A percentile compares a stretch with the other conserved stretches of the same genome.
Conservation (phyloP, 2,797 vertebrate species). For the Smutsia temminckii region DNA sequence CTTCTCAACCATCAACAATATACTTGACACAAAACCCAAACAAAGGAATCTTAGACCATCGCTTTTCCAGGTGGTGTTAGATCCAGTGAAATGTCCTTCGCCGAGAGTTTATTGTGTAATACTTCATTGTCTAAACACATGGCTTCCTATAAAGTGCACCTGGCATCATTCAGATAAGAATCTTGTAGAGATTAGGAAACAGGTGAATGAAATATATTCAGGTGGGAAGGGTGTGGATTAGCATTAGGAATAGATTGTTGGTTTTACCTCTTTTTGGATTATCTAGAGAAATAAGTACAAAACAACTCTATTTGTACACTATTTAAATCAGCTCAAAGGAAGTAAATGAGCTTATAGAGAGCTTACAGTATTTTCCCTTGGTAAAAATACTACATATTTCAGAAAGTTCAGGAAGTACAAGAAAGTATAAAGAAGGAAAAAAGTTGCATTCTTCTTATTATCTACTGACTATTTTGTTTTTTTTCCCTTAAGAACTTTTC, state of each 20-base stretch:
- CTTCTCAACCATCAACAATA: neutral
- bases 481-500: neutral
- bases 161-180: constrained; percentile 7
- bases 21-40: neutral
- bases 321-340: neutral
- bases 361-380: neutral
- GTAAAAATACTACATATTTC: neutral
- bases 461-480: neutral
- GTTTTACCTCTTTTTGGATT: neutral
- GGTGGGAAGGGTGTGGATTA: neutral
- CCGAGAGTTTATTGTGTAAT: constrained; percentile 30
- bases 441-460: neutral
- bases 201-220: constrained; percentile 27
- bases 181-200: neutral
- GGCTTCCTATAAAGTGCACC: neutral
- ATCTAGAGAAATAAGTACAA: neutral
- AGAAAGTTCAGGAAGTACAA: neutral
- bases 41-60: neutral
- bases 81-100: constrained; percentile 22
- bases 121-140: neutral
- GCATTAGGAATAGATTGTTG: neutral
- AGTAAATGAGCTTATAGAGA: neutral
- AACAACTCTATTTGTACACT: neutral
- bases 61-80: constrained; percentile 13
- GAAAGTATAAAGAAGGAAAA: neutral